phyloP scores from a whole-genome alignment of 2,113 vertebrate species.

The Eretmochelys imbricata region DNA sequence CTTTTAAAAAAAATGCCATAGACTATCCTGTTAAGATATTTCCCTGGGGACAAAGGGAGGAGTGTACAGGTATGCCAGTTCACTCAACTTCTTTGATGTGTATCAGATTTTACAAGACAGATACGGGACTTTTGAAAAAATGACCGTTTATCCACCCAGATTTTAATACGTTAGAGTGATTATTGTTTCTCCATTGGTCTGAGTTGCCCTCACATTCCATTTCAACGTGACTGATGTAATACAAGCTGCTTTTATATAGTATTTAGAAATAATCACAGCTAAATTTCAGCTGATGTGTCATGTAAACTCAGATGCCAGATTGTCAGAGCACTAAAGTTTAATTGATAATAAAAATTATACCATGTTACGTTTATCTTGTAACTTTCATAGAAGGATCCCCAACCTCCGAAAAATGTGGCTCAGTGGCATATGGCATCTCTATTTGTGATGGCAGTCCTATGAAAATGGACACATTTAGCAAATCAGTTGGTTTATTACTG shows the following conservation, averaged over 20 bases:
- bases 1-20: conserved; percentile 11
- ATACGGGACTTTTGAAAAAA: not conserved
- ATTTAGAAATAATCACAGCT: conserved; percentile 72
- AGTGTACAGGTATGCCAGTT: not conserved
- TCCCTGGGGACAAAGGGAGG: not conserved
- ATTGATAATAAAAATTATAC: conserved; percentile 76
- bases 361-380: conserved; percentile 46
- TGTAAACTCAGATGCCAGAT: conserved; percentile 59
- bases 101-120: conserved; percentile 14
- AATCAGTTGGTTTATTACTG: conserved; percentile 27
- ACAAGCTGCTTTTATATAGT: conserved; percentile 41
- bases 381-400: conserved; percentile 63
- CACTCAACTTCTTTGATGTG: not conserved
- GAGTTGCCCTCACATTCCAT: conserved; percentile 19
- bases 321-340: conserved; percentile 76
- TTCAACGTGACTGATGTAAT: conserved; percentile 56
- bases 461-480: not conserved
- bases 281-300: conserved; percentile 60
- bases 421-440: not conserved
- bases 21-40: not conserved
- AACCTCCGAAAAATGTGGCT: not conserved
- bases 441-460: not conserved
- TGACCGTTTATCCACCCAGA: not conserved
- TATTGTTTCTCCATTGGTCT: not conserved
- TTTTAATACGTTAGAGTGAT: not conserved